A percentile compares a stretch with the other conserved stretches of the same genome.
phyloP scores from a whole-genome alignment of 2,888 invertebrate species.

The Glaucopsyche alexis region DNA sequence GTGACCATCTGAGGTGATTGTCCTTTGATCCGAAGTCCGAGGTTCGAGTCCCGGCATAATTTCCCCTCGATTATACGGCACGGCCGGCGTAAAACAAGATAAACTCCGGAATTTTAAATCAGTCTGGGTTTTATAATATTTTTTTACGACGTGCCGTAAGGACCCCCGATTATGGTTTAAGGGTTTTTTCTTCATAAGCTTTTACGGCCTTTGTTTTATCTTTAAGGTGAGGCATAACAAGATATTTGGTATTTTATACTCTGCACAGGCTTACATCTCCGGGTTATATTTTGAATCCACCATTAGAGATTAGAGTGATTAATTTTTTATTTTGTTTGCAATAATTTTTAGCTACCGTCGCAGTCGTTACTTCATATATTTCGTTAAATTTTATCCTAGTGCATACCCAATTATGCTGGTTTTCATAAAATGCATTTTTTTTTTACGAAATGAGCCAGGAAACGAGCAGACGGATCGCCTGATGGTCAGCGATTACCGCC shows the following conservation, averaged over 20 bases:
- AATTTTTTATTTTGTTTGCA: not conserved
- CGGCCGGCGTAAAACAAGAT: slow-evolving; percentile 23
- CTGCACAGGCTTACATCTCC: not conserved
- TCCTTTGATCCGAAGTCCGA: slow-evolving; percentile 37
- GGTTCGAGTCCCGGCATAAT: slow-evolving; percentile 45
- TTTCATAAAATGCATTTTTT: too few species aligned
- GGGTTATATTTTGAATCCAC: not conserved
- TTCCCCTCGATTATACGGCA: slow-evolving; percentile 38
- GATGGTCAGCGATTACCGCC: too few species aligned
- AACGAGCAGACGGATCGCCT: too few species aligned
- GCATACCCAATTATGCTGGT: too few species aligned
- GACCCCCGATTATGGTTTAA: slow-evolving; percentile 14
- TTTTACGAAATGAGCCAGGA: too few species aligned
- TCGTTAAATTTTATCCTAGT: too few species aligned
- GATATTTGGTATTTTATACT: not conserved
- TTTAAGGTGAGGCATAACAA: slow-evolving; percentile 13
- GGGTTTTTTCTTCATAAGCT: slow-evolving; percentile 12
- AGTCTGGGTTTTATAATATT: slow-evolving; percentile 20
- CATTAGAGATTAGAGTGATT: not conserved
- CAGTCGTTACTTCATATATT: too few species aligned
- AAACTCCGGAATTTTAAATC: slow-evolving; percentile 34
- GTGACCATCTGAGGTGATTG: slow-evolving; percentile 37
- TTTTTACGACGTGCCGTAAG: slow-evolving; percentile 24
- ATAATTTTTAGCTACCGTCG: too few species aligned
- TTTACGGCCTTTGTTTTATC: slow-evolving; percentile 18